Percentiles rank a stretch among this genome's conserved stretches.
Conservation (phyloP, 2,888 invertebrate genomes). For the Trilocha varians region DNA sequence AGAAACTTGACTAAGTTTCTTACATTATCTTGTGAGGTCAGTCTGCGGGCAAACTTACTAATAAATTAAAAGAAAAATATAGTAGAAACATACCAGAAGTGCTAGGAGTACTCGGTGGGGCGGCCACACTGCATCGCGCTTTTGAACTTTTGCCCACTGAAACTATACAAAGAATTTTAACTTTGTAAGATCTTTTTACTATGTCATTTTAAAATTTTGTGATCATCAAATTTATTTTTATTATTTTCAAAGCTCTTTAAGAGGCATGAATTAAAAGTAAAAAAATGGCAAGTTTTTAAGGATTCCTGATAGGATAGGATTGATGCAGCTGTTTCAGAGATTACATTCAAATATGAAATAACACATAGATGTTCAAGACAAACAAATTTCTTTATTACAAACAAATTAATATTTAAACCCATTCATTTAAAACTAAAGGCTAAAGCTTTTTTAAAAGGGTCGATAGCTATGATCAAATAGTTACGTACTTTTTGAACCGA, state of each 20-base stretch:
- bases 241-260: background rate
- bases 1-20: background rate
- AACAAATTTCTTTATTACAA: no score
- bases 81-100: slow-evolving; percentile 21
- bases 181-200: background rate
- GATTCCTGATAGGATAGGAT: no score
- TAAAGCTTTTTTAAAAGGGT: background rate
- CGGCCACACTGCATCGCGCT: slow-evolving; percentile 42
- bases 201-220: background rate
- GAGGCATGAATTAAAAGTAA: no score
- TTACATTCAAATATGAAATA: background rate
- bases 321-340: background rate
- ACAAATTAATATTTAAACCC: no score
- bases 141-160: slow-evolving; percentile 57
- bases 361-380: no score
- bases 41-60: background rate
- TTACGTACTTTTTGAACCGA: slow-evolving; percentile 46
- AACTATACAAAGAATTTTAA: slow-evolving; percentile 28
- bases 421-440: no score
- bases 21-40: background rate
- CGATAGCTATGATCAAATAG: background rate
- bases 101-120: slow-evolving; percentile 24
- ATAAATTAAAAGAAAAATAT: background rate
- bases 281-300: no score
- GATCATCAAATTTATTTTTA: background rate